phyloP scores from a whole-genome alignment of 2,888 invertebrate species.

The Cheilosia soror region DNA sequence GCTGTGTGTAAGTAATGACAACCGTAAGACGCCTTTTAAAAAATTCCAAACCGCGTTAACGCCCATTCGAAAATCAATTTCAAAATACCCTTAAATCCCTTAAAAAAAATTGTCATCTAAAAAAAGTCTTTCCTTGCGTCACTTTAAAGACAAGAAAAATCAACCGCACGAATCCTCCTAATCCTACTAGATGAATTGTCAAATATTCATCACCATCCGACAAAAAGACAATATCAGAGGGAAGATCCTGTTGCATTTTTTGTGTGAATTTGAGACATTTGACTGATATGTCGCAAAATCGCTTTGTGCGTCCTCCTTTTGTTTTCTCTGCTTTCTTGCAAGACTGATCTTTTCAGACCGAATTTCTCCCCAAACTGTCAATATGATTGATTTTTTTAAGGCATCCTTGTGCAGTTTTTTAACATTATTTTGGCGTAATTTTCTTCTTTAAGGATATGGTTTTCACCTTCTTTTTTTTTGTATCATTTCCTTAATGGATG shows the following conservation, averaged over 20 bases:
- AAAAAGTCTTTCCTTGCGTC: slow-evolving; percentile 2
- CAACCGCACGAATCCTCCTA: slow-evolving; percentile 44
- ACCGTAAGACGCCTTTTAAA: slow-evolving; percentile 45
- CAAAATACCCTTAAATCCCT: slow-evolving; percentile 53
- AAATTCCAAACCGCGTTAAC: slow-evolving; percentile 21
- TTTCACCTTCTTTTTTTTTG: neutral
- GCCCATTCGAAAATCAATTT: slow-evolving; percentile 46
- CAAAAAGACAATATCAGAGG: neutral
- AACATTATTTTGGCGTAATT: slow-evolving; percentile 4
- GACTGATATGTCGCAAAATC: slow-evolving; percentile 56
- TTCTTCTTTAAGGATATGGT: slow-evolving; percentile 2
- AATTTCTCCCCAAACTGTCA: slow-evolving; percentile 59
- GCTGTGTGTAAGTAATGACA: slow-evolving; percentile 48
- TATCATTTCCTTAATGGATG: slow-evolving; percentile 29
- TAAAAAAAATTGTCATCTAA: slow-evolving; percentile 29
- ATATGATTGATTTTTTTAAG: slow-evolving; percentile 59
- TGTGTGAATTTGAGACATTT: slow-evolving; percentile 25
- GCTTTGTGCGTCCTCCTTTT: slow-evolving; percentile 18
- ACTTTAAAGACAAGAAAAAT: slow-evolving; percentile 1
- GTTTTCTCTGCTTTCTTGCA: slow-evolving; percentile 27
- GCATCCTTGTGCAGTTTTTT: slow-evolving; percentile 17
- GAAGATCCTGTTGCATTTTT: slow-evolving; percentile 9
- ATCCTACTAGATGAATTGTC: slow-evolving; percentile 61
- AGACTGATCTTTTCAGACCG: slow-evolving; percentile 53
- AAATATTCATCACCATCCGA: slow-evolving; percentile 54